These are phyloP conservation scores for Neodiprion pinetum DNA, from an alignment of 1,140 invertebrate species.

Conservation along the genomic window DNA sequence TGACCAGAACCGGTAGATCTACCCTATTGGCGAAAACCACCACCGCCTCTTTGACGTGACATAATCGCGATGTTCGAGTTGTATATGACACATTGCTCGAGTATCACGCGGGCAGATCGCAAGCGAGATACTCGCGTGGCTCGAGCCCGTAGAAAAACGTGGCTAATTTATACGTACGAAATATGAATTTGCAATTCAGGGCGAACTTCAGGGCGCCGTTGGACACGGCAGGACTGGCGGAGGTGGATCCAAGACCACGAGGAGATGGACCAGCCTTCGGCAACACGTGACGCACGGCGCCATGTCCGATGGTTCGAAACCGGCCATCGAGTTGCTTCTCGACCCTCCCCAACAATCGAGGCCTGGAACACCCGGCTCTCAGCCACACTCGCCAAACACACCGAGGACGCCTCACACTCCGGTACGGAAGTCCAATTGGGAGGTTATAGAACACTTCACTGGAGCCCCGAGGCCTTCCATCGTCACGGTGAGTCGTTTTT, in stretches of 20 bases:
- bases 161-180: neutral
- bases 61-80: neutral
- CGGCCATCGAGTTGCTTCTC: constrained; percentile 46
- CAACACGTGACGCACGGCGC: constrained; percentile 49
- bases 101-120: neutral
- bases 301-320: constrained; percentile 40
- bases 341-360: constrained; percentile 51
- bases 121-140: too few species aligned
- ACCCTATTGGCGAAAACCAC: too few species aligned
- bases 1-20: too few species aligned
- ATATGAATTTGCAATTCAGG: constrained; percentile 12
- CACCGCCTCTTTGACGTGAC: neutral
- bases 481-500: constrained; percentile 43
- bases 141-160: too few species aligned
- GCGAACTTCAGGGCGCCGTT: constrained; percentile 10
- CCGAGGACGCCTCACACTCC: constrained; percentile 62
- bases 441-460: constrained; percentile 85
- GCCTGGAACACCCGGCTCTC: constrained; percentile 51
- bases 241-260: constrained; percentile 44
- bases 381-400: constrained; percentile 50
- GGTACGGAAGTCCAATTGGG: constrained; percentile 83
- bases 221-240: constrained; percentile 40
- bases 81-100: neutral
- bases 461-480: constrained; percentile 59
- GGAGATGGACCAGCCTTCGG: constrained; percentile 62